These are phyloP conservation scores for Nephrotoma appendiculata DNA, from an alignment of 2,888 invertebrate genomes.

Conservation along the genomic window DNA sequence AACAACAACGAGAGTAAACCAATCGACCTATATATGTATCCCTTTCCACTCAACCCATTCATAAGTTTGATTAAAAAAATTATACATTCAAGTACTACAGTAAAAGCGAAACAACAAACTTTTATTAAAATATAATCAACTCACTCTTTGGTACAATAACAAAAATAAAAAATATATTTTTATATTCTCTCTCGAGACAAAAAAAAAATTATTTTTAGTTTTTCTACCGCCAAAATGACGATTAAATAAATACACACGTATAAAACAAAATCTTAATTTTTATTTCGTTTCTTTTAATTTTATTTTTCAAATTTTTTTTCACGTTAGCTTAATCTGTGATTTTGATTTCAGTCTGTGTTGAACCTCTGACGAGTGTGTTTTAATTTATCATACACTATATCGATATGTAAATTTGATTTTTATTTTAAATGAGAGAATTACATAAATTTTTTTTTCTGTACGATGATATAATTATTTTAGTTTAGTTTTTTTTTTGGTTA, in stretches of 20 bases:
- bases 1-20: neutral
- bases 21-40: neutral
- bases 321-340: neutral
- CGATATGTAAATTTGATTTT: neutral
- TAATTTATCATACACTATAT: neutral
- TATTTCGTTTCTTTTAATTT: neutral
- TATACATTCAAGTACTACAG: neutral
- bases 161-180: too few species aligned
- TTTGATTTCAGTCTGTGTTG: constrained; percentile 1
- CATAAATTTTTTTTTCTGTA: neutral
- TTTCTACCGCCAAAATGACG: neutral
- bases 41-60: neutral
- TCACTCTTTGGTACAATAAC: neutral
- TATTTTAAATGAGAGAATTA: neutral
- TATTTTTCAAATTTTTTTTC: neutral
- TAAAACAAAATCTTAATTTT: neutral
- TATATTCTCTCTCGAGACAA: neutral
- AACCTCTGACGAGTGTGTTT: neutral
- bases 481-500: neutral
- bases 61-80: neutral
- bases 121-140: neutral
- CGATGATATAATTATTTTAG: neutral
- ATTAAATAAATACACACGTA: neutral
- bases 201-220: neutral
- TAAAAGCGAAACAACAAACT: neutral